phyloP scores from a whole-genome alignment of 2,113 vertebrate species.

The Misgurnus anguillicaudatus region DNA sequence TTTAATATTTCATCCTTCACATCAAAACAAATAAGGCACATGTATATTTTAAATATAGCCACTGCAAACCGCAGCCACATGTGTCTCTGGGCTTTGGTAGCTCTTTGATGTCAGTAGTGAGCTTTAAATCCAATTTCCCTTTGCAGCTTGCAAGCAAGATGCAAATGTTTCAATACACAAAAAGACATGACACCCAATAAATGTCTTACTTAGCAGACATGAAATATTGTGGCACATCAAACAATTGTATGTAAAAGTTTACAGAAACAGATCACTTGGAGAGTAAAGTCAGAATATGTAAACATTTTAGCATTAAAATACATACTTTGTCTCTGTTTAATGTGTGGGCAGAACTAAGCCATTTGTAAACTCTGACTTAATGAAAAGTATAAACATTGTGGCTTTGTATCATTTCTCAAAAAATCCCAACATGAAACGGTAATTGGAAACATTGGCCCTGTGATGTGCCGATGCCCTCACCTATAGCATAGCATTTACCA shows the following conservation, averaged over 20 bases:
- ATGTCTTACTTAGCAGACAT: not conserved
- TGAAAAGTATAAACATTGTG: too few species aligned
- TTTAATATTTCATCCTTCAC: slow-evolving; percentile 53
- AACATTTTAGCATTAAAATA: too few species aligned
- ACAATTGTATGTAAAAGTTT: not conserved
- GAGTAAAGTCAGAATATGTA: not conserved
- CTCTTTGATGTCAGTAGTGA: slow-evolving; percentile 52
- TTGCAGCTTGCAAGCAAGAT: slow-evolving; percentile 31
- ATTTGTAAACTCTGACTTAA: too few species aligned
- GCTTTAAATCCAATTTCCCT: slow-evolving; percentile 42
- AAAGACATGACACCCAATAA: slow-evolving; percentile 4
- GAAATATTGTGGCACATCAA: not conserved
- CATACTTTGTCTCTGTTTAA: not conserved
- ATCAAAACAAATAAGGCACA: slow-evolving; percentile 54
- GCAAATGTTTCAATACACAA: slow-evolving; percentile 13
- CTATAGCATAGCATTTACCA: too few species aligned
- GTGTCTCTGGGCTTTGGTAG: slow-evolving; percentile 37
- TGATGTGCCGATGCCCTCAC: too few species aligned
- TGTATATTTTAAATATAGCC: slow-evolving; percentile 45
- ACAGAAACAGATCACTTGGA: not conserved
- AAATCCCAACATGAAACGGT: too few species aligned
- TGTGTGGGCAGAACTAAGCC: too few species aligned
- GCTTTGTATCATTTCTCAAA: too few species aligned
- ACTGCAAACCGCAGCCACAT: slow-evolving; percentile 33
- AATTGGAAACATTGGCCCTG: too few species aligned